These are phyloP conservation scores for Barypeithes pellucidus DNA, from an alignment of 2,888 invertebrate genomes.

Conservation along the genomic window DNA sequence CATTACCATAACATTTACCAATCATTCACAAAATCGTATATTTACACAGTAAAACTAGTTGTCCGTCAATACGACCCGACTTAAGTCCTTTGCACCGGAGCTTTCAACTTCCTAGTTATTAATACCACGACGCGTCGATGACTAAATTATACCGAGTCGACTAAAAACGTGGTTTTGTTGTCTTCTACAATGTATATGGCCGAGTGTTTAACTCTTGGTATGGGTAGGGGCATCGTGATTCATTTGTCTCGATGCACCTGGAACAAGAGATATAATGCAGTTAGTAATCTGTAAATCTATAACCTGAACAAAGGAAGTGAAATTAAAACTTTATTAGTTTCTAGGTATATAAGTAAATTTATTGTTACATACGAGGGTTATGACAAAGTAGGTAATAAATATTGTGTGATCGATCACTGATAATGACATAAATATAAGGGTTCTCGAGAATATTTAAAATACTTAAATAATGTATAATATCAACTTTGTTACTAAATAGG, in stretches of 20 bases:
- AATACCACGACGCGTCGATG: constrained; percentile 44
- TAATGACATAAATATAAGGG: no score
- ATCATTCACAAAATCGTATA: constrained; percentile 16
- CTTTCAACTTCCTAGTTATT: constrained; percentile 37
- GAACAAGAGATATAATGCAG: constrained; percentile 38
- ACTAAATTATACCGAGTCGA: constrained; percentile 49
- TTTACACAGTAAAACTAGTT: constrained; percentile 25
- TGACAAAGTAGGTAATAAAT: neutral
- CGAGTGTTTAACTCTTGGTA: constrained; percentile 40
- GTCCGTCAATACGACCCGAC: constrained; percentile 38
- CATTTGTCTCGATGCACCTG: constrained; percentile 50
- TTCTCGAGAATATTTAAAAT: no score
- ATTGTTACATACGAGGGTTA: neutral
- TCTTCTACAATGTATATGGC: constrained; percentile 39
- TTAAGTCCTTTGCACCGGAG: constrained; percentile 32
- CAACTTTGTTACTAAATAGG: no score
- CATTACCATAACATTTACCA: constrained; percentile 5
- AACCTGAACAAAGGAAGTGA: constrained; percentile 25
- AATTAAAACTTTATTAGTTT: constrained; percentile 25
- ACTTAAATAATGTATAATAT: no score
- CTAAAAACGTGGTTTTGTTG: constrained; percentile 50
- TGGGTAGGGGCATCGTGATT: constrained; percentile 47
- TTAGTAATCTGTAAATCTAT: constrained; percentile 25
- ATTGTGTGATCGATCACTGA: no score
- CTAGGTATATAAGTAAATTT: neutral